Conservation (phyloP, 2,888 invertebrate species). For the Phania funesta region DNA sequence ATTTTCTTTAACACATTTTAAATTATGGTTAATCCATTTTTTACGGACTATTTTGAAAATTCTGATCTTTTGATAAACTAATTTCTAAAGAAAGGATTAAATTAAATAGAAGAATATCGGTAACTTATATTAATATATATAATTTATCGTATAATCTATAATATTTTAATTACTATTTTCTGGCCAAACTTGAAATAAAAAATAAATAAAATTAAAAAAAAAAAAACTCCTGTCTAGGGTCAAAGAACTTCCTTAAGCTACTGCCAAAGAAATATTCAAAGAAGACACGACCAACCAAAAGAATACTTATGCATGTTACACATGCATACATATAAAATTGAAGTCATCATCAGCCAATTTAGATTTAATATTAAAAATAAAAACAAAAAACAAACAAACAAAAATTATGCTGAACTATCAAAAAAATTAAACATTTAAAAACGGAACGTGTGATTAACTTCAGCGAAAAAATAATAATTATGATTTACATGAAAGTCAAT, state of each 20-base stretch:
- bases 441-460: constrained; percentile 56
- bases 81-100: too few relatives aligned
- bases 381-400: constrained; percentile 44
- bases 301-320: not conserved
- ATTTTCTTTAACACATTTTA: too few relatives aligned
- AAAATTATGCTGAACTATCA: constrained; percentile 50
- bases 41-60: too few relatives aligned
- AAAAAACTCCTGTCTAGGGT: not conserved
- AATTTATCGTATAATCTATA: too few relatives aligned
- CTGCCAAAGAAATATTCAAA: not conserved
- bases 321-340: constrained; percentile 19
- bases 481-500: constrained; percentile 39
- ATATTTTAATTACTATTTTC: too few relatives aligned
- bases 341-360: constrained; percentile 51
- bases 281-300: not conserved
- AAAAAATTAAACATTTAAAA: constrained; percentile 39
- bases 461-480: constrained; percentile 19
- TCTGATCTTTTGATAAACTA: too few relatives aligned
- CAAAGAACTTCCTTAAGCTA: constrained; percentile 10
- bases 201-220: too few relatives aligned
- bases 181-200: too few relatives aligned
- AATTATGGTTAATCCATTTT: too few relatives aligned
- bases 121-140: too few relatives aligned
- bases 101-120: too few relatives aligned
- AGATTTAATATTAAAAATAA: constrained; percentile 47